phyloP scores from a whole-genome alignment of 2,113 vertebrate species.

The Capreolus pygargus region DNA sequence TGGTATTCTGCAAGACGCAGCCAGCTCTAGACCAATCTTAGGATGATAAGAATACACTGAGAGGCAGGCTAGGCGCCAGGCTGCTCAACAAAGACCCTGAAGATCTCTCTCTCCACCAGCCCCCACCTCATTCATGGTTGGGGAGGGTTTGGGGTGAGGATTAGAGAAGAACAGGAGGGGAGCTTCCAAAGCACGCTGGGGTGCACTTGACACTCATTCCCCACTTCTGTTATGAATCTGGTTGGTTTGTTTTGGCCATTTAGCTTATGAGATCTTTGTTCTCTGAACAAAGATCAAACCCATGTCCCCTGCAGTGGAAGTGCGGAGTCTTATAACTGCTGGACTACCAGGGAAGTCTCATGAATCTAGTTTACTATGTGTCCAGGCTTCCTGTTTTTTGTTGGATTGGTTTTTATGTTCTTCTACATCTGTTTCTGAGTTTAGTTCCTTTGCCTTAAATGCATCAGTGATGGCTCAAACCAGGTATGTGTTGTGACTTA shows the following conservation, averaged over 20 bases:
- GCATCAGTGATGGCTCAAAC: neutral
- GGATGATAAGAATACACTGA: neutral
- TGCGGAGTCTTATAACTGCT: neutral
- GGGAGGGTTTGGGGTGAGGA: neutral
- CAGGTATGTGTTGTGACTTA: neutral
- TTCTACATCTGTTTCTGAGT: constrained; percentile 14
- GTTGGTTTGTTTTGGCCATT: neutral
- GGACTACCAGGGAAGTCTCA: neutral
- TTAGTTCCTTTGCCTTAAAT: constrained; percentile 6
- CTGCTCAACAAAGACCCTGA: neutral
- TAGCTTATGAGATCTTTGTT: neutral
- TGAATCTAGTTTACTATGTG: neutral
- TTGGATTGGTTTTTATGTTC: neutral
- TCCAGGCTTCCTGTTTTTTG: neutral
- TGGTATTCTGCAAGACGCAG: neutral
- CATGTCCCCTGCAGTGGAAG: neutral
- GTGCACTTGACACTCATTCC: neutral
- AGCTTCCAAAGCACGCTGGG: neutral
- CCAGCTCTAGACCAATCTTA: neutral
- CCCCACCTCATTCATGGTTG: neutral
- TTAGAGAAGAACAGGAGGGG: neutral
- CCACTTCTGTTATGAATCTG: neutral
- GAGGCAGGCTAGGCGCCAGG: neutral
- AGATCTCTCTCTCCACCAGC: neutral
- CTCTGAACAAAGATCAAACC: neutral